A percentile compares a stretch with the other conserved stretches of the same genome.
Evolutionary conservation across 1,140 invertebrate species (phyloP).

Genomic region (Gerris buenoi): DNA sequence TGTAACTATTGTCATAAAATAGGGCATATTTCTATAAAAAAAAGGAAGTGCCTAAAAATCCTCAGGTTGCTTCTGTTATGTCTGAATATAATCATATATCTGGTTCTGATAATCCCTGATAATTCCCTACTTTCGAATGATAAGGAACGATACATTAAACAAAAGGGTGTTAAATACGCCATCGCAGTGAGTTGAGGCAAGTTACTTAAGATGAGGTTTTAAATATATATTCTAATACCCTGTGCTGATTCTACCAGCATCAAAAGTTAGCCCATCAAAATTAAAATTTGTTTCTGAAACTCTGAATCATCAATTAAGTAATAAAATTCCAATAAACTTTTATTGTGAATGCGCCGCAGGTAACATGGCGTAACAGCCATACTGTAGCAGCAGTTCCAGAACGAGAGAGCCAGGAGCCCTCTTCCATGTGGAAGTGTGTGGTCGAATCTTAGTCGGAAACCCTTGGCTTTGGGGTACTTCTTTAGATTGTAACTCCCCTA

Average conservation of each 20-base stretch:
- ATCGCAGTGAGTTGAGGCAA: background rate
- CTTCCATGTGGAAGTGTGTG: too few species aligned
- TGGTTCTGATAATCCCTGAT: background rate
- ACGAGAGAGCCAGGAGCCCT: too few species aligned
- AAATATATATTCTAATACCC: background rate
- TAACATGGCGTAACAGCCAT: background rate
- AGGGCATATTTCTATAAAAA: background rate
- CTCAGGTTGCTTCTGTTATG: background rate
- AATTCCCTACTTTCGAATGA: background rate
- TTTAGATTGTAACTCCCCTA: too few species aligned
- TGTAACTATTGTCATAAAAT: background rate
- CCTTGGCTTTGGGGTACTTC: too few species aligned
- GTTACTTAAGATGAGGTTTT: background rate
- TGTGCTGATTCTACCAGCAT: background rate
- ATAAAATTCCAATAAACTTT: background rate
- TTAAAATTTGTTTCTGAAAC: background rate
- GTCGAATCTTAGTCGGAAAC: too few species aligned
- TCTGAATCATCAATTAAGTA: background rate
- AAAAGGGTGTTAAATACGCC: background rate
- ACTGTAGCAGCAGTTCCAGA: too few species aligned
- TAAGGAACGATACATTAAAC: background rate
- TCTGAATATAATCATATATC: background rate
- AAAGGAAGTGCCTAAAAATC: background rate
- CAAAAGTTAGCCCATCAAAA: background rate
- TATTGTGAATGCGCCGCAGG: background rate